Conservation (phyloP, 2,113 vertebrate genomes). For the Gallinago jamesoni region DNA sequence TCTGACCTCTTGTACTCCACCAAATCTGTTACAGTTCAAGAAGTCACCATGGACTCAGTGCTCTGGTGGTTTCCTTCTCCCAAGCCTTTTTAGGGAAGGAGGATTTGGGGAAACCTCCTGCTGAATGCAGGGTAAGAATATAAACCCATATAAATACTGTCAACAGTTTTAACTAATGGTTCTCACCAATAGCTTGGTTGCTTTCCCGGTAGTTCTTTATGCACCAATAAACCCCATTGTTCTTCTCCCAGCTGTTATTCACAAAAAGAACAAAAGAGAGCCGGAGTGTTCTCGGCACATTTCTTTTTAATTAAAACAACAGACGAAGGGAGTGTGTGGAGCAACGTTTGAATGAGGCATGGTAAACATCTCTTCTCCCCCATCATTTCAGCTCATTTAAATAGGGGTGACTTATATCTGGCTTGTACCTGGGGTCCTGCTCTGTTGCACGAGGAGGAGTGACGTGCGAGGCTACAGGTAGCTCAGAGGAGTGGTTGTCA, state of each 20-base stretch:
- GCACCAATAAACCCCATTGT: slow-evolving; percentile 61
- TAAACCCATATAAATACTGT: background rate
- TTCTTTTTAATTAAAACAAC: slow-evolving; percentile 46
- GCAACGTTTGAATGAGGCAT: background rate
- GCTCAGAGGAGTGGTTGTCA: background rate
- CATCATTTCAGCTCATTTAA: background rate
- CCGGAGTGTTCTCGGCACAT: background rate
- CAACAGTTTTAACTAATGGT: slow-evolving; percentile 53
- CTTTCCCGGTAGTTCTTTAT: slow-evolving; percentile 57
- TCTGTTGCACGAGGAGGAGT: background rate
- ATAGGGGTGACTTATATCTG: background rate
- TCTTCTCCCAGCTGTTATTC: slow-evolving; percentile 56
- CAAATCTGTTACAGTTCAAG: background rate
- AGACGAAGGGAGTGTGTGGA: background rate
- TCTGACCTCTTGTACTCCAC: background rate
- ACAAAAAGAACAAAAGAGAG: slow-evolving; percentile 39
- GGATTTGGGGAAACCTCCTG: background rate
- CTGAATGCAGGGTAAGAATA: background rate
- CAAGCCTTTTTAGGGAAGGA: background rate
- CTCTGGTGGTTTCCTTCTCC: background rate
- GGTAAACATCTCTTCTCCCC: background rate
- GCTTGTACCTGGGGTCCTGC: background rate
- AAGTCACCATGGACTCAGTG: background rate
- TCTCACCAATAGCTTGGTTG: slow-evolving; percentile 43
- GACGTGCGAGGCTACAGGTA: background rate